A percentile compares a stretch with the other conserved stretches of the same genome.
Conservation (phyloP, 2,888 invertebrate species). For the Rotaria socialis region DNA sequence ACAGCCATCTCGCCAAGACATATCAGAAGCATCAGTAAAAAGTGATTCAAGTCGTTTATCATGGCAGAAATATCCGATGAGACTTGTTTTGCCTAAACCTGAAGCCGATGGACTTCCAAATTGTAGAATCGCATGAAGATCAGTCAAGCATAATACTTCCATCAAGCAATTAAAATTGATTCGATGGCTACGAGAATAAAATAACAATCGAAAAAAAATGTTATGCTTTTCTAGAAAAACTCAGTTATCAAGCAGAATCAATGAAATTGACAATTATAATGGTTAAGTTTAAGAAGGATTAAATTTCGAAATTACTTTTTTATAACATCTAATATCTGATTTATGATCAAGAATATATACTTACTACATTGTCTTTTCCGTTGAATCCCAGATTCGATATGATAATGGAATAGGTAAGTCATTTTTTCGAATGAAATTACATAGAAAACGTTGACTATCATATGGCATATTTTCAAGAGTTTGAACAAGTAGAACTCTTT, state of each 20-base stretch:
- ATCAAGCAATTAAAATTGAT: constrained; percentile 22
- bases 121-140: neutral
- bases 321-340: no score
- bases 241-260: no score
- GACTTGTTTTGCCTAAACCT: neutral
- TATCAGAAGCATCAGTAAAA: neutral
- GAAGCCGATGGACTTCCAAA: neutral
- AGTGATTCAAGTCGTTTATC: neutral
- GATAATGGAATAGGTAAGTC: neutral
- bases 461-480: neutral
- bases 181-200: neutral
- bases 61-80: neutral
- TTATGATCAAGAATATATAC: no score
- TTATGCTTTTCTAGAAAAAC: no score
- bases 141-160: neutral
- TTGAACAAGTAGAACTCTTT: neutral
- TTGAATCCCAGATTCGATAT: neutral
- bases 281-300: no score
- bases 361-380: neutral
- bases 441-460: neutral
- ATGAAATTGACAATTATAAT: no score
- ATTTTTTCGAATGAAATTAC: neutral
- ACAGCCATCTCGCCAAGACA: neutral
- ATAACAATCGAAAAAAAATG: no score
- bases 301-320: no score